A percentile compares a stretch with the other conserved stretches of the same genome.
Conservation (phyloP, 2,113 vertebrate genomes). For the Thinocorus orbignyianus region DNA sequence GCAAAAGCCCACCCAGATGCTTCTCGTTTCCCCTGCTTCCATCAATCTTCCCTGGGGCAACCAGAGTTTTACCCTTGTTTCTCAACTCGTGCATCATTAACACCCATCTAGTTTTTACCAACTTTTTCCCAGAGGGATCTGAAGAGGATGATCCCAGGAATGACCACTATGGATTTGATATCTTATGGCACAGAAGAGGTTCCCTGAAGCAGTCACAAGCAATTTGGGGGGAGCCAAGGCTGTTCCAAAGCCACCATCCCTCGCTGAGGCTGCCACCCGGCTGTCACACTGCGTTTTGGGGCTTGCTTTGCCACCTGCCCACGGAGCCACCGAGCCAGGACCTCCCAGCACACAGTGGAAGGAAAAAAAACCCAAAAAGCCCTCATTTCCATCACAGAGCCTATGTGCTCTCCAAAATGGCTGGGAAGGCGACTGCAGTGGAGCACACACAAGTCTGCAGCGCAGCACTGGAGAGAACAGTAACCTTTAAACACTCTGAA, state of each 20-base stretch:
- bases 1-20: neutral
- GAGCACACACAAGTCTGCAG: neutral
- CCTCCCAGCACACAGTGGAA: neutral
- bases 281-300: neutral
- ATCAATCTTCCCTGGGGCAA: neutral
- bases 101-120: neutral
- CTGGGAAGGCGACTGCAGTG: neutral
- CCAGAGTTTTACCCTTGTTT: neutral
- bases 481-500: constrained; percentile 46
- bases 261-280: neutral
- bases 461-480: neutral
- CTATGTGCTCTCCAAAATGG: neutral
- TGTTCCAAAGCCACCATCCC: neutral
- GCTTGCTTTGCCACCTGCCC: neutral
- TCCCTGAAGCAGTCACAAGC: neutral
- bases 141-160: neutral
- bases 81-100: neutral
- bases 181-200: neutral
- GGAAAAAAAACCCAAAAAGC: neutral
- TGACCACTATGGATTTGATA: neutral
- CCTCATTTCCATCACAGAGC: neutral
- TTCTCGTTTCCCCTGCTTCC: neutral
- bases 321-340: neutral
- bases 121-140: neutral
- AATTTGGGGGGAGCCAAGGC: neutral